These are phyloP conservation scores for Anticlea derivata DNA, from an alignment of 2,888 invertebrate genomes.

Conservation along the genomic window DNA sequence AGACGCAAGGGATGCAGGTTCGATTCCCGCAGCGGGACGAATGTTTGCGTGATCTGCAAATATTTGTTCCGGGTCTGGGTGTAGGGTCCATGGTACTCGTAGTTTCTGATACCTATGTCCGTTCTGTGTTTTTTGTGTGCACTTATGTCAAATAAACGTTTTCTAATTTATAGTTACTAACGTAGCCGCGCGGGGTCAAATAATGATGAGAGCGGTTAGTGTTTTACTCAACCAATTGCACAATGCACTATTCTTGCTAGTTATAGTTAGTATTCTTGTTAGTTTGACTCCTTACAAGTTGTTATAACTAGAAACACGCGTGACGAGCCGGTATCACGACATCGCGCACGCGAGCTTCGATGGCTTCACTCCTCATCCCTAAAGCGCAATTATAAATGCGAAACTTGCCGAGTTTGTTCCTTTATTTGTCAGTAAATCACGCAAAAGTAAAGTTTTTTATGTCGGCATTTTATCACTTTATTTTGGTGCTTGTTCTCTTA, in stretches of 20 bases:
- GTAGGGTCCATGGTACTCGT: too few relatives aligned
- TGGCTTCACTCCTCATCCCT: conserved; percentile 61
- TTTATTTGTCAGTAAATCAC: conserved; percentile 57
- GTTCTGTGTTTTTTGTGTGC: too few relatives aligned
- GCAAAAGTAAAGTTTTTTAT: conserved; percentile 45
- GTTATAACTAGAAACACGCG: conserved; percentile 76
- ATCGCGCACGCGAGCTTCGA: conserved; percentile 74
- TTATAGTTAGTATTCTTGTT: conserved; percentile 54
- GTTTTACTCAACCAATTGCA: too few relatives aligned
- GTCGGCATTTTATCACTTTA: conserved; percentile 28
- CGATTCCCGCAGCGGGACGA: too few relatives aligned
- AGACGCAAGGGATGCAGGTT: too few relatives aligned
- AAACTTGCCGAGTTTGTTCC: conserved; percentile 45
- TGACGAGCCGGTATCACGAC: conserved; percentile 75
- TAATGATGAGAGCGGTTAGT: too few relatives aligned
- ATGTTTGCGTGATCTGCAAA: too few relatives aligned
- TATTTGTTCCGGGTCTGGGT: too few relatives aligned
- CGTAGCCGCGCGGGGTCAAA: too few relatives aligned
- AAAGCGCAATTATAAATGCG: conserved; percentile 59
- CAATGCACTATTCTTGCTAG: background rate
- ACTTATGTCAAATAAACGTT: too few relatives aligned
- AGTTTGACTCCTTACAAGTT: conserved; percentile 70
- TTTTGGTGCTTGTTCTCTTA: conserved; percentile 22
- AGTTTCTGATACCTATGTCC: too few relatives aligned
- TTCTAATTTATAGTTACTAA: too few relatives aligned